Conservation (phyloP, 2,797 vertebrate genomes). For the Lithobates pipiens region DNA sequence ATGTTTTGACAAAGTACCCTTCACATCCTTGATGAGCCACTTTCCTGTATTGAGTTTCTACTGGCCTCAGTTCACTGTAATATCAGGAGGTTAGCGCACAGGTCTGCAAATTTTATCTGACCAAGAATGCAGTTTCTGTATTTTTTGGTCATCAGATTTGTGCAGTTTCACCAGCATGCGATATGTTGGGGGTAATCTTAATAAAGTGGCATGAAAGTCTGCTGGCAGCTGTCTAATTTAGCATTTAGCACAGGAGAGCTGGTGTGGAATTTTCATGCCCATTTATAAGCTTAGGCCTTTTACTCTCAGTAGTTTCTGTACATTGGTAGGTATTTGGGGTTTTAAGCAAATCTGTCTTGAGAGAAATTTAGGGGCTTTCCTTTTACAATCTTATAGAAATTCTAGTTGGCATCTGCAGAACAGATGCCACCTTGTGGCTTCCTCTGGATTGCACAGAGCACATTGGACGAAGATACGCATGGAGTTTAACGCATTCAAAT, state of each 20-base stretch:
- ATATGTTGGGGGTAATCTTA: no score
- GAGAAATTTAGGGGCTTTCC: not conserved
- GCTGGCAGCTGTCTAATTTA: no score
- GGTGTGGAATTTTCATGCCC: not conserved
- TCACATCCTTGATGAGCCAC: not conserved
- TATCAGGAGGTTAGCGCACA: not conserved
- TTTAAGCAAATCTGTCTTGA: no score
- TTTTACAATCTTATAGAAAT: not conserved
- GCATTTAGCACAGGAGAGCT: no score
- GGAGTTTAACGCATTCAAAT: not conserved
- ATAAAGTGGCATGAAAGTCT: not conserved
- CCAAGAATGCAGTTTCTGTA: not conserved
- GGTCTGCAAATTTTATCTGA: not conserved
- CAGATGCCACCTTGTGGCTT: not conserved
- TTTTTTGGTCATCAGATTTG: not conserved
- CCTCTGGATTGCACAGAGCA: not conserved
- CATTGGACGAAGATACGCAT: not conserved
- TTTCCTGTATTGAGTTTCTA: not conserved
- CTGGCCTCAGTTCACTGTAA: not conserved
- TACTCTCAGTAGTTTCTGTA: not conserved
- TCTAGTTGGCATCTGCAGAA: not conserved
- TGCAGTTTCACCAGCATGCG: not conserved
- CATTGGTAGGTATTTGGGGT: not conserved
- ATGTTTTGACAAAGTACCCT: no score
- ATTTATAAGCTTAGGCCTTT: not conserved